These are phyloP conservation scores for Heliothis peltigera DNA, from an alignment of 2,888 invertebrate genomes.

Conservation along the genomic window DNA sequence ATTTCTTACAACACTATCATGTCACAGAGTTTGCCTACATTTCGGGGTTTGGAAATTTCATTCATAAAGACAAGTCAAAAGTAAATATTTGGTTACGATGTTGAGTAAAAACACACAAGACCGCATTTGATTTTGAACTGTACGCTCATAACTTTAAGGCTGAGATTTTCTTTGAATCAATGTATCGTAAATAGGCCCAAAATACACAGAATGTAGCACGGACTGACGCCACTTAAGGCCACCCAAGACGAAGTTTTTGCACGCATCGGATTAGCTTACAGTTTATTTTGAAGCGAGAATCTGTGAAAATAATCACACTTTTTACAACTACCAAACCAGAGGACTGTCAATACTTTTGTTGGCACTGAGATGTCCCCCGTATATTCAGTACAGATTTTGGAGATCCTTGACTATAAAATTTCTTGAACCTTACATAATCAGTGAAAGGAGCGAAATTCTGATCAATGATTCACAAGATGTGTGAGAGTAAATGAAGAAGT, in stretches of 20 bases:
- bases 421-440: background rate
- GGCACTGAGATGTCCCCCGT: conserved; percentile 19
- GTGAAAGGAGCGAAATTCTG: too few species aligned
- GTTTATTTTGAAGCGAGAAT: conserved; percentile 77
- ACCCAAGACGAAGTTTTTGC: conserved; percentile 85
- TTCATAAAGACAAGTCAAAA: conserved; percentile 84
- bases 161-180: conserved; percentile 20
- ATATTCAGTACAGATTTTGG: background rate
- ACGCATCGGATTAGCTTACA: conserved; percentile 73
- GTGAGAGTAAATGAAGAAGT: too few species aligned
- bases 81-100: conserved; percentile 83
- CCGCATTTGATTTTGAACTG: conserved; percentile 41
- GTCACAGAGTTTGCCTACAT: conserved; percentile 65
- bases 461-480: too few species aligned
- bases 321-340: conserved; percentile 57
- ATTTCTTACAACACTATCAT: conserved; percentile 54
- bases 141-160: conserved; percentile 9
- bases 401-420: background rate
- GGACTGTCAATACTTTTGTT: conserved; percentile 31
- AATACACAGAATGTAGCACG: conserved; percentile 81
- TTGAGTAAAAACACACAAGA: conserved; percentile 63
- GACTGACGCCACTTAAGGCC: conserved; percentile 86
- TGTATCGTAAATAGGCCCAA: conserved; percentile 70
- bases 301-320: conserved; percentile 74
- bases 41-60: conserved; percentile 82